Evolutionary conservation across 1,140 invertebrate species (phyloP).

Genomic region (Cotesia glomerata): DNA sequence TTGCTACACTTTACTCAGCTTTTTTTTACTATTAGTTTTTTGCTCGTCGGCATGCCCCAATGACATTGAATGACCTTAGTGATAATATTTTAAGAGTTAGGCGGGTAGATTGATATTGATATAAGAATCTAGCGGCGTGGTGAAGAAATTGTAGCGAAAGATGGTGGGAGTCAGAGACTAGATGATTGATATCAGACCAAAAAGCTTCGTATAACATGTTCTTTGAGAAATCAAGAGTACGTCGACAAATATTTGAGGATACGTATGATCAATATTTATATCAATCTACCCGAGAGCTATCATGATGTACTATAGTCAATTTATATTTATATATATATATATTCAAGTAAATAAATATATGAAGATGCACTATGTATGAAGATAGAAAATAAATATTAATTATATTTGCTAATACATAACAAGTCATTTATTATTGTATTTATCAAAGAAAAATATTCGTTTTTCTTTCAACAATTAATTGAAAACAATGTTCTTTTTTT

Average conservation of each 20-base stretch:
- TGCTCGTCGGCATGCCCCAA: not conserved
- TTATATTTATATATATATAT: not conserved
- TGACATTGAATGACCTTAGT: conserved; percentile 14
- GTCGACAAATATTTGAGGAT: conserved; percentile 10
- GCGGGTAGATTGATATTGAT: not conserved
- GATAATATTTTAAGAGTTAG: not conserved
- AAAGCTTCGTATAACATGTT: not conserved
- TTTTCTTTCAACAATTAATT: no score
- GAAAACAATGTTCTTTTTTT: no score
- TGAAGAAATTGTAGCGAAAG: not conserved
- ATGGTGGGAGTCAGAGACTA: not conserved
- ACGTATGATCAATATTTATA: conserved; percentile 14
- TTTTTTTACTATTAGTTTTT: not conserved
- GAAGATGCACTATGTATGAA: no score
- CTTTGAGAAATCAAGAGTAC: not conserved
- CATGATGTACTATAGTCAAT: not conserved
- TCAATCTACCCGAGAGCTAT: conserved; percentile 3
- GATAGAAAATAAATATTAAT: no score
- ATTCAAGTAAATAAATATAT: no score
- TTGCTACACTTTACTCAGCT: not conserved
- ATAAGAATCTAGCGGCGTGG: not conserved
- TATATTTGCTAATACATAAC: no score
- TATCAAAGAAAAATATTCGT: no score
- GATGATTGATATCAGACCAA: conserved; percentile 8
- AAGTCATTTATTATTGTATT: no score